Evolutionary conservation across 2,888 invertebrate species (phyloP).

Genomic region (Hoplodrina blanda): DNA sequence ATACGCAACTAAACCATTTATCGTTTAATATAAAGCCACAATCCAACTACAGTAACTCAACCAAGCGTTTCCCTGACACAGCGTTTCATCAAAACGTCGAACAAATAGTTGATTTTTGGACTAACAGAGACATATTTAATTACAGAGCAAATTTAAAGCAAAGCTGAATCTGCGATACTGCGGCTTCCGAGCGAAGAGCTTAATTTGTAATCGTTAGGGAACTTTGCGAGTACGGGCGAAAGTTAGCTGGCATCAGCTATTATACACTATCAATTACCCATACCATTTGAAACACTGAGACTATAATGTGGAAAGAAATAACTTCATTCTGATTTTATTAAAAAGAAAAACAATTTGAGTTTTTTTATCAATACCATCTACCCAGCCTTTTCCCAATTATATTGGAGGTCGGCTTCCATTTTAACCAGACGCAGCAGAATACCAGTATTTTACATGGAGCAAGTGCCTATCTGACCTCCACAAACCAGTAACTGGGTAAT

Average conservation of each 20-base stretch:
- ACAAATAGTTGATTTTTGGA: constrained; percentile 26
- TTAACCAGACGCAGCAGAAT: no score
- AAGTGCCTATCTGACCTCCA: no score
- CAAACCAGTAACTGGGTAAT: no score
- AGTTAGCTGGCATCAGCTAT: constrained; percentile 38
- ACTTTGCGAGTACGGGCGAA: constrained; percentile 34
- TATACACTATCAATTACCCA: constrained; percentile 32
- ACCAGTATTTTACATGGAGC: no score
- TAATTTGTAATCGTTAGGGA: constrained; percentile 55
- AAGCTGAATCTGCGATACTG: constrained; percentile 47
- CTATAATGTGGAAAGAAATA: background rate
- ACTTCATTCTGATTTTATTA: background rate
- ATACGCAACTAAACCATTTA: background rate
- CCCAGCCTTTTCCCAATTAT: no score
- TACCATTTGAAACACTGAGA: background rate
- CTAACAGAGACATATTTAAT: constrained; percentile 26
- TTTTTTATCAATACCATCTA: no score
- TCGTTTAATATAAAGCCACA: background rate
- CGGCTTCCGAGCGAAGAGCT: constrained; percentile 31
- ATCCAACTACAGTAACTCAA: constrained; percentile 9
- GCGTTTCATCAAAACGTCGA: constrained; percentile 18
- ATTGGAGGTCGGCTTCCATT: no score
- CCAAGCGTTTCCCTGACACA: background rate
- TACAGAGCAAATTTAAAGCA: constrained; percentile 36
- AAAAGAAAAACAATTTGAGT: no score